These are phyloP conservation scores for Eupeodes latifasciatus DNA, from an alignment of 2,888 invertebrate species.

Conservation along the genomic window DNA sequence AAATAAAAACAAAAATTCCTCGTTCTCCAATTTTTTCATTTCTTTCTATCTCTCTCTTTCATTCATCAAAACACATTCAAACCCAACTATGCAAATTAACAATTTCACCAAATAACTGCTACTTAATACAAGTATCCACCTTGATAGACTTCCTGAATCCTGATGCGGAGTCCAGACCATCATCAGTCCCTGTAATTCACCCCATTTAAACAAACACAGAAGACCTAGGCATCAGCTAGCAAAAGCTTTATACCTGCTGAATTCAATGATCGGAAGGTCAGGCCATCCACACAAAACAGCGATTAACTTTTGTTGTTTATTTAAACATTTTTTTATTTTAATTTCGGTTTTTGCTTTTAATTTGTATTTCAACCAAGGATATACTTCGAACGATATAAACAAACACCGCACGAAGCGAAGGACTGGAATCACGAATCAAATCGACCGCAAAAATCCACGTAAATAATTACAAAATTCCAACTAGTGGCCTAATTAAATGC, in stretches of 20 bases:
- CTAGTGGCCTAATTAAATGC: conserved; percentile 72
- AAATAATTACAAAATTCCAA: conserved; percentile 76
- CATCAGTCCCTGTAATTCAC: background rate
- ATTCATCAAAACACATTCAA: conserved; percentile 54
- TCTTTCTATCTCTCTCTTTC: background rate
- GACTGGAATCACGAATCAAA: conserved; percentile 53
- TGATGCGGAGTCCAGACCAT: background rate
- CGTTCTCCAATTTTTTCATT: background rate
- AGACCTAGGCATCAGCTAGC: background rate
- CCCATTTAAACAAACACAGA: conserved; percentile 1
- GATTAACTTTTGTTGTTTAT: conserved; percentile 48
- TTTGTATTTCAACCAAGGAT: background rate
- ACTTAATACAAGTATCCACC: conserved; percentile 49
- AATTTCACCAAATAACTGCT: conserved; percentile 64
- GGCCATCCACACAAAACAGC: conserved; percentile 55
- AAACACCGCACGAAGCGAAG: background rate
- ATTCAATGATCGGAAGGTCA: conserved; percentile 45
- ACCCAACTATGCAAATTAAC: conserved; percentile 67
- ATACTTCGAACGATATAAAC: background rate
- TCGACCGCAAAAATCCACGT: conserved; percentile 66
- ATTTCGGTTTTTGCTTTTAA: too few relatives aligned
- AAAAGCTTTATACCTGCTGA: background rate
- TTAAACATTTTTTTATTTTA: background rate
- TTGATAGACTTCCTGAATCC: conserved; percentile 1
- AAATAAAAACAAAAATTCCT: background rate